A percentile compares a stretch with the other conserved stretches of the same genome.
phyloP scores from a whole-genome alignment of 2,888 invertebrate genomes.

The Apoderus coryli region DNA sequence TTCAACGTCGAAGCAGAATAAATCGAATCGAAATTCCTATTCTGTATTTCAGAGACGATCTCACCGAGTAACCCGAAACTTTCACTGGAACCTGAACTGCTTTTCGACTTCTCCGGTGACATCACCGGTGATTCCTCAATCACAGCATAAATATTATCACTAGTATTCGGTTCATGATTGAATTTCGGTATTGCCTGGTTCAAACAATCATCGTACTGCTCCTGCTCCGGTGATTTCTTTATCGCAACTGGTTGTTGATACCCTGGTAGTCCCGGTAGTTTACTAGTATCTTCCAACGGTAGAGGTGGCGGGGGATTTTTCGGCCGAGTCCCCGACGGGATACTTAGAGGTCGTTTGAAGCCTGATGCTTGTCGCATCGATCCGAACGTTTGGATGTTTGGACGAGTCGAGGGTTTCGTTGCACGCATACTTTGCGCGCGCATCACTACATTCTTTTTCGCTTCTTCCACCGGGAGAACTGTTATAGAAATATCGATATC shows the following conservation, averaged over 20 bases:
- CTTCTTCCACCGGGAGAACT: constrained; percentile 44
- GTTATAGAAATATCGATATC: constrained; percentile 45
- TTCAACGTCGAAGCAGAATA: constrained; percentile 65
- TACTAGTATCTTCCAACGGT: not conserved
- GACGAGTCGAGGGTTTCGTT: constrained; percentile 32
- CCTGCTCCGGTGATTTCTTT: constrained; percentile 26
- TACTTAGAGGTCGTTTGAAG: constrained; percentile 57
- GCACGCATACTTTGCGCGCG: constrained; percentile 74
- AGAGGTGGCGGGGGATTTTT: constrained; percentile 60
- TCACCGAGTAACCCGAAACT: constrained; percentile 70
- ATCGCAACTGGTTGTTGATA: not conserved
- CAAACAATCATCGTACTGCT: constrained; percentile 66
- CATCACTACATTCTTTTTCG: constrained; percentile 47
- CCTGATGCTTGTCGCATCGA: constrained; percentile 63
- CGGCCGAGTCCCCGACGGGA: constrained; percentile 50
- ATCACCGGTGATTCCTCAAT: constrained; percentile 62
- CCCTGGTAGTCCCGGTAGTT: not conserved
- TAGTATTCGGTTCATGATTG: constrained; percentile 41
- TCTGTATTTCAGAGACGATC: constrained; percentile 78
- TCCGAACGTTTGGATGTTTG: constrained; percentile 60
- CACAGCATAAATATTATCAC: constrained; percentile 74
- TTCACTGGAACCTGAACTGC: constrained; percentile 42
- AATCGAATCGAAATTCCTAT: constrained; percentile 73
- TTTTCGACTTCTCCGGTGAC: constrained; percentile 25
- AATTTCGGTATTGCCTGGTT: constrained; percentile 47